phyloP scores from a whole-genome alignment of 2,113 vertebrate species.

The Pycnonotus jocosus region DNA sequence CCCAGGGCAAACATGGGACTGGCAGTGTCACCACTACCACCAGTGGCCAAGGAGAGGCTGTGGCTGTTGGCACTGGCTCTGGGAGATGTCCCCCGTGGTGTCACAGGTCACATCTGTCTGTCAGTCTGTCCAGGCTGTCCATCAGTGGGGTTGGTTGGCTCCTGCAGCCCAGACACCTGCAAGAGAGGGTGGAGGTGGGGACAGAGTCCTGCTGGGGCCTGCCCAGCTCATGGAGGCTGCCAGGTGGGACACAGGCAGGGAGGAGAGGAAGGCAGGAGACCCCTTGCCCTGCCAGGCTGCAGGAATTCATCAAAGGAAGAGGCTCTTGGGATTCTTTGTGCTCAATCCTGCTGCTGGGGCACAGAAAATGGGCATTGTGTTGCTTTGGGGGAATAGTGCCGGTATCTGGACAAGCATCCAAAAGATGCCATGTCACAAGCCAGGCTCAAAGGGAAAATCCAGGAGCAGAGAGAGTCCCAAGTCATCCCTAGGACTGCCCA shows the following conservation, averaged over 20 bases:
- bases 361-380: accelerated
- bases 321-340: background rate
- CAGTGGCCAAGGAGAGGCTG: background rate
- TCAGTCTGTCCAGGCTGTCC: background rate
- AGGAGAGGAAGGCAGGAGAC: background rate
- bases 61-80: background rate
- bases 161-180: constrained; percentile 62
- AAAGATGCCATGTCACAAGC: background rate
- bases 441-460: background rate
- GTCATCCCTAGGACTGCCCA: background rate
- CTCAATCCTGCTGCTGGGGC: background rate
- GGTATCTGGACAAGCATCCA: background rate
- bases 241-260: background rate
- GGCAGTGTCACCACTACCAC: background rate
- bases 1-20: background rate
- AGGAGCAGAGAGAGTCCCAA: background rate
- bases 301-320: background rate
- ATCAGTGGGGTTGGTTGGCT: constrained; percentile 28
- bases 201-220: background rate
- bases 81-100: background rate
- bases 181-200: background rate
- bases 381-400: background rate
- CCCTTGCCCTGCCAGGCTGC: background rate
- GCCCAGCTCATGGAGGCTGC: background rate
- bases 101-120: background rate